Base-by-base conservation (phyloP, 2,888 invertebrate species). In the Andrena flavipes region DNA sequence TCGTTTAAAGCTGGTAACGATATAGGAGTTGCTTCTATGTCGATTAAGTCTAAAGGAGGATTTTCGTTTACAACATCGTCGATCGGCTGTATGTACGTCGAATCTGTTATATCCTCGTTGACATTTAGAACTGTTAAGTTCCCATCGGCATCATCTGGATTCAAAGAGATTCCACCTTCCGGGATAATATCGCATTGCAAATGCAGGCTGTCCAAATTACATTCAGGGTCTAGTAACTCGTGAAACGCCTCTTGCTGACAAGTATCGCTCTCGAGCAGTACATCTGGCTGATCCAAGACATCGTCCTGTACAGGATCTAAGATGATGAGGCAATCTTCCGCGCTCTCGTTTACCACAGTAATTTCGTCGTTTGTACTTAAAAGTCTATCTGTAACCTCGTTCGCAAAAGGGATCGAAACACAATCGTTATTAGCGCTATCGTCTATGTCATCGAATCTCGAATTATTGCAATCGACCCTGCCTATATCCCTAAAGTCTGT, bases 401-500 rank as follows among this genome's bases (percentile, higher is more conserved):
- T 64, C 29, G 72, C 48, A 54, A 54, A 78, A 49, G 30, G 60
- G 35, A 73, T 69, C n/a, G 16, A 42, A 64, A 70, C 35, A 35
- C 77, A 54, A n/a, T 42, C 23, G 4, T 23, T 16, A 20, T 68
- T 65, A 23, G 51, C 23, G 30, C 13, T 16, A 35, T 69, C 16
- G 13, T 82, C 74, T 7, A 6, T 3, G 29, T 42, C 42, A 1
- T 80, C 81, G 42, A 64, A 42, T 51, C 80, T 81, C 29, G 63
- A 42, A 71, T 79, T 81, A 42, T 91, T 91, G n/a, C 86, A 70
- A 81, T 92, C 91, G n/a, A 92, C 87, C 48, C 91, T 88, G 3
- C 92, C 93, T 84, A 92, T 92, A 62, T 93, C 92, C 29, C 90
- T 91, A 16, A 93, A 87, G 74, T 93, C 93, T 76, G 85, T 90